Percentiles rank a stretch among this genome's conserved stretches.
phyloP scores from a whole-genome alignment of 2,888 invertebrate species.

The Agrilus cyanescens region DNA sequence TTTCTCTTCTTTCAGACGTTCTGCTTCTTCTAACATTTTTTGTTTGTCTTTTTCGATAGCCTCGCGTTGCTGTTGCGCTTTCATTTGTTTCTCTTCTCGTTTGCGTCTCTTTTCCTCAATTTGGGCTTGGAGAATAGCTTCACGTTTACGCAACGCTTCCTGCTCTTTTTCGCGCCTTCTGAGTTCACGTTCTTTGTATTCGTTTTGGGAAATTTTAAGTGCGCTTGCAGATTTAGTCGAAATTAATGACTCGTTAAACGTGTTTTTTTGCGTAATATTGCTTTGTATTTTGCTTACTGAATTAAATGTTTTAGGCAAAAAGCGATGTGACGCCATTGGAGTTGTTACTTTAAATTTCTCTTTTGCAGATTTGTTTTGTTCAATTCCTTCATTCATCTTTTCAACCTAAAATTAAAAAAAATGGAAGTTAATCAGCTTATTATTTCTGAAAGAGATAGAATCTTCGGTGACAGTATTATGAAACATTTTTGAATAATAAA shows the following conservation, averaged over 20 bases:
- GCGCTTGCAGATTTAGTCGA: slow-evolving; percentile 19
- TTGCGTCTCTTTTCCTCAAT: slow-evolving; percentile 43
- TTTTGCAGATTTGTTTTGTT: background rate
- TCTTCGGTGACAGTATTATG: no score
- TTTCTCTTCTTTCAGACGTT: slow-evolving; percentile 35
- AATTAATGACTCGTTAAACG: slow-evolving; percentile 3
- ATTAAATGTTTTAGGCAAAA: slow-evolving; percentile 3
- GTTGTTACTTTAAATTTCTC: background rate
- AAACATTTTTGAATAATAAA: no score
- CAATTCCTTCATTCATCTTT: no score
- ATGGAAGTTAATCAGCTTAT: no score
- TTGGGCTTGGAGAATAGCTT: slow-evolving; percentile 45
- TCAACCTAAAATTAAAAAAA: no score
- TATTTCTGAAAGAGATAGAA: no score
- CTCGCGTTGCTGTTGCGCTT: slow-evolving; percentile 36
- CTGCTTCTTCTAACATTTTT: slow-evolving; percentile 36
- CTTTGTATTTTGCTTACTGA: slow-evolving; percentile 3
- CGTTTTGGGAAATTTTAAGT: slow-evolving; percentile 23
- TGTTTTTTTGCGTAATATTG: background rate
- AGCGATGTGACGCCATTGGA: background rate
- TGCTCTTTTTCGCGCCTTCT: slow-evolving; percentile 18
- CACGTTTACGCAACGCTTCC: slow-evolving; percentile 45
- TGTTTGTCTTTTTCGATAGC: slow-evolving; percentile 39
- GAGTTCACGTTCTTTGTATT: slow-evolving; percentile 23
- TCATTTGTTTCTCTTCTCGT: slow-evolving; percentile 34